Base-by-base conservation (phyloP, 2,888 invertebrate genomes). In the Fragum fragum region DNA sequence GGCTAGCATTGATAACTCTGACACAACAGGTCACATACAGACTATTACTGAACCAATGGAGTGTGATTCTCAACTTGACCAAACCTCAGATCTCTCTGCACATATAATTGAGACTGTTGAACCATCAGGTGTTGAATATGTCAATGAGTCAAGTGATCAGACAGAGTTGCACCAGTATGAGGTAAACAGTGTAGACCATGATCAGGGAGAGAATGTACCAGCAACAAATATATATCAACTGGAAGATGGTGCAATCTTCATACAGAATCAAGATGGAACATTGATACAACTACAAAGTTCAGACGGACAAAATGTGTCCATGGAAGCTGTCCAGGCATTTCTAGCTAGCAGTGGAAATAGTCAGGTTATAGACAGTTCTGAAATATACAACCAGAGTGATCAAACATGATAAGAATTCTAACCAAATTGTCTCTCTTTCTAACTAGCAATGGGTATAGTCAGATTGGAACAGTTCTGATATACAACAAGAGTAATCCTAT, bases 301-400 rank as follows among this genome's bases (percentile, higher is more conserved):
- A 26, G 90, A 90, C 47, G 91, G 90, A 80, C 86, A 89, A 36
- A 84, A 82, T 14, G 77, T 88, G 21, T 83, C 94, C 5, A 76
- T 94, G 73, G 94, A 95, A 76, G 93, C 94, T 11, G 91, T 94
- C 3, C 94, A 94, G 73, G 93, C 94, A 0, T 80, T 94, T 29
- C 85, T 94, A n/a, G 90, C 90, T 18, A 91, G 92, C 87, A 90
- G 90, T 23, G 83, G 85, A 29, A 89, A 90, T 11, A 86, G 88
- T 16, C 89, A 90, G 68, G 79, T 87, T 9, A 47, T 87, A n/a
- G 82, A 85, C 14, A 79, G 80, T 57, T 53, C 28, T 23, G 26
- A 26, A 14, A 21, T n/a, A 52, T 26, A 16, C 28, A 16, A 16
- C 28, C 59, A 59, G 59, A 7, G 18, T 29, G 61, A 61, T n/a